Evolutionary conservation across 1,140 invertebrate genomes (phyloP).

Genomic region (Dryas iulia): DNA sequence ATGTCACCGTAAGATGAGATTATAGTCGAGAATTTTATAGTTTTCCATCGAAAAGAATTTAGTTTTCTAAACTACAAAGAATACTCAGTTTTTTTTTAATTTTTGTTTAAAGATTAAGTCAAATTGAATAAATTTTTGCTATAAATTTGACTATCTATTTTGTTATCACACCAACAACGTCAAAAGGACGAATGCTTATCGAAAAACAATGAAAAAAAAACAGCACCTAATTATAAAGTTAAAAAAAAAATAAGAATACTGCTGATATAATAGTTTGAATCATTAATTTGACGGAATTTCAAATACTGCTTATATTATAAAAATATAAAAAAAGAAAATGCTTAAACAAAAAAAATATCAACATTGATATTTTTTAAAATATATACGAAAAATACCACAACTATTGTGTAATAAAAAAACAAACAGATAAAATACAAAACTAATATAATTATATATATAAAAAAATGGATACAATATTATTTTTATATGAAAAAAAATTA

Average conservation of each 20-base stretch:
- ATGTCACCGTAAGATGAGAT: slow-evolving; percentile 18
- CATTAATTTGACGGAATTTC: background rate
- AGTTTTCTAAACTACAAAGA: no score
- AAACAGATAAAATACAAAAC: background rate
- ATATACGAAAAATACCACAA: no score
- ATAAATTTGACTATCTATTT: slow-evolving; percentile 3
- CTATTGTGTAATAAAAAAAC: background rate
- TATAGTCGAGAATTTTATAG: slow-evolving; percentile 6
- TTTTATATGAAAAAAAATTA: background rate
- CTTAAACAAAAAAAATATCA: no score
- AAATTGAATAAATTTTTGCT: background rate
- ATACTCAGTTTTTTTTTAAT: background rate
- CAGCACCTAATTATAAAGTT: background rate
- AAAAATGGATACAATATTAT: background rate
- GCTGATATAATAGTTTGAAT: background rate
- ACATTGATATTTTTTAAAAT: background rate
- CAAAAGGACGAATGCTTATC: slow-evolving; percentile 14
- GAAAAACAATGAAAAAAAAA: slow-evolving; percentile 10
- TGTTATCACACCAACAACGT: slow-evolving; percentile 13
- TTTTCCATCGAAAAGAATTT: background rate
- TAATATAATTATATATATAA: slow-evolving; percentile 1
- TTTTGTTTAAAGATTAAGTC: background rate
- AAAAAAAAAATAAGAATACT: background rate
- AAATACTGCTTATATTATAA: background rate
- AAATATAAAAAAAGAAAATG: background rate